Base-by-base conservation (phyloP, 1,140 invertebrate species). In the Papilio polytes region DNA sequence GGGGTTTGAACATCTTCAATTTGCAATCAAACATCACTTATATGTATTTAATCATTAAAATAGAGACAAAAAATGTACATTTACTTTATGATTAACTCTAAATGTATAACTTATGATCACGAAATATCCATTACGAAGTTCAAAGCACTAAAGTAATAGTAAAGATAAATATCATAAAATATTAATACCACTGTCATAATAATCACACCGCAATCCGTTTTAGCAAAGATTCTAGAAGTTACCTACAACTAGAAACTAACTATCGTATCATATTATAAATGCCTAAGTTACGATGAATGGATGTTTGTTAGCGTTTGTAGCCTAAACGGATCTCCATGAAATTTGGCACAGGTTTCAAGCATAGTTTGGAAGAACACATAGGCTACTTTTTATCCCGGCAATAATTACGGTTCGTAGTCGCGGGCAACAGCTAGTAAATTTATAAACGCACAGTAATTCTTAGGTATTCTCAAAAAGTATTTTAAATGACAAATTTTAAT, bases 1-100 rank as follows among this genome's bases (percentile, higher is more conserved):
- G 63, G 3, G 22, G 10, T 6, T 31, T 18, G 63, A 70, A 70
- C 63, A 70, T 70, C 63, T 31, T 70, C 63, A 70, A 70, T 70
- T 70, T 70, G 63, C 63, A 70, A 70, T 70, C 63, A 70, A 70
- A 70, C 26, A 31, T 70, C 22, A 12, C 63, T 70, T 70, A 70
- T 15, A 1, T 36, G 63, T 31, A 70, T 70, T 70, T 66, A 66
- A 66, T 66, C 63, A 70, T 70, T 70, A 70, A 36, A 63, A 2
- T 63, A 9, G 26, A 31, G 63, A 70, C 63, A 70, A 70, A 70
- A 70, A 70, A 70, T 36, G 26, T 63, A 36, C 13, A 15, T 70
- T 70, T 36, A 70, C 26, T 31, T 36, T 15, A 31, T 36, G 26
- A 70, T 26, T 22, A 70, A 70, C 13, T 26, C 22, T 63, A 63